Conservation (phyloP, 2,113 vertebrate species). For the Sinocyclocheilus grahami region DNA sequence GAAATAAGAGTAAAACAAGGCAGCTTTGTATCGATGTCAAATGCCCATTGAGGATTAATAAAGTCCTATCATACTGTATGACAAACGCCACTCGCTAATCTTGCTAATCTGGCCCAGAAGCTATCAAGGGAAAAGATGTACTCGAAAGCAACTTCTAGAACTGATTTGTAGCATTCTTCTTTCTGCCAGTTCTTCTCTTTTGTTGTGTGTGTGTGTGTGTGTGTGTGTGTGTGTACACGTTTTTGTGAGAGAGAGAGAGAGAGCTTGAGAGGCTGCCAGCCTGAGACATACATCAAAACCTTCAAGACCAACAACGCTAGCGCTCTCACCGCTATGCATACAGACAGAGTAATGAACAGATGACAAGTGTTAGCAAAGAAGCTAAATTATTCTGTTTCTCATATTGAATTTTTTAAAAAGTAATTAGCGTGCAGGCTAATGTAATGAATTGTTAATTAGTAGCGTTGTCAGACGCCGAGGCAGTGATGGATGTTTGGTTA, state of each 20-base stretch:
- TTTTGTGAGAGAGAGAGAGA: too few relatives aligned
- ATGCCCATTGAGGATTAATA: slow-evolving; percentile 26
- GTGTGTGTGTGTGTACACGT: not conserved
- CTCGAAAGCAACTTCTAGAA: slow-evolving; percentile 4
- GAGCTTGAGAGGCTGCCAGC: slow-evolving; percentile 33
- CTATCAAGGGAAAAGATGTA: not conserved
- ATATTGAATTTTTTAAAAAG: slow-evolving; percentile 51
- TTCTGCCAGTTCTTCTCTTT: not conserved
- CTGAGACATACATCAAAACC: slow-evolving; percentile 44
- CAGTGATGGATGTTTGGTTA: slow-evolving; percentile 50
- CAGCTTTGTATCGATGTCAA: not conserved
- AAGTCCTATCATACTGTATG: not conserved
- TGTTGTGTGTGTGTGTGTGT: not conserved
- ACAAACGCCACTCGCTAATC: slow-evolving; percentile 2
- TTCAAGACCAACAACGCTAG: slow-evolving; percentile 18
- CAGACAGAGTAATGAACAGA: slow-evolving; percentile 50
- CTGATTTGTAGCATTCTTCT: not conserved
- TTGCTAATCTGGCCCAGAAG: not conserved
- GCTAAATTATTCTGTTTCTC: slow-evolving; percentile 50
- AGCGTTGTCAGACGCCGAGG: slow-evolving; percentile 46
- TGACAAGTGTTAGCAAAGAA: slow-evolving; percentile 50
- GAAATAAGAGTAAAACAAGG: slow-evolving; percentile 14
- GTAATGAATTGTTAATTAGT: slow-evolving; percentile 59
- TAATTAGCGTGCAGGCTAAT: slow-evolving; percentile 57
- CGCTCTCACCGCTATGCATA: slow-evolving; percentile 31